Conservation (phyloP, 2,888 invertebrate genomes). For the Drosophila buzzatii region DNA sequence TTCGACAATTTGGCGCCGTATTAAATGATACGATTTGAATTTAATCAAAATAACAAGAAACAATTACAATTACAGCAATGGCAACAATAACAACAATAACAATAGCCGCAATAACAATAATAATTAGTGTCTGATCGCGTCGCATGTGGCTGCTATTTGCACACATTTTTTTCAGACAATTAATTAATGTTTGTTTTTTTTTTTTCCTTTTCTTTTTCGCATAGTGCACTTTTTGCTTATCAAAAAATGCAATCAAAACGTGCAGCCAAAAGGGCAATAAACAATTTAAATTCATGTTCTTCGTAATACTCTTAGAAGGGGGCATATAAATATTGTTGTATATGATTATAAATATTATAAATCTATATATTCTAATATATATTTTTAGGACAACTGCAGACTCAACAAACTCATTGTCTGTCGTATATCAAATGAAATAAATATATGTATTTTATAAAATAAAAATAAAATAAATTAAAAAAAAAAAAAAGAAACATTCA, state of each 20-base stretch:
- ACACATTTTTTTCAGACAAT: not conserved
- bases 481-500: not conserved
- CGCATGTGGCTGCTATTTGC: slow-evolving; percentile 33
- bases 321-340: not conserved
- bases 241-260: slow-evolving; percentile 47
- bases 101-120: slow-evolving; percentile 14
- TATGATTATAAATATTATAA: not conserved
- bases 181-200: not conserved
- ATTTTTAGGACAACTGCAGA: not conserved
- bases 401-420: too few relatives aligned
- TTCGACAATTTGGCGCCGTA: slow-evolving; percentile 69
- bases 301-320: not conserved
- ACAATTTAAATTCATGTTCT: slow-evolving; percentile 17
- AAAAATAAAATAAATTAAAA: not conserved
- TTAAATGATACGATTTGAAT: slow-evolving; percentile 41
- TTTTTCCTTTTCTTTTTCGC: not conserved
- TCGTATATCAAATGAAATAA: not conserved
- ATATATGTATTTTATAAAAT: not conserved
- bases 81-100: slow-evolving; percentile 10
- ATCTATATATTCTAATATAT: not conserved
- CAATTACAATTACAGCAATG: slow-evolving; percentile 8
- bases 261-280: slow-evolving; percentile 33
- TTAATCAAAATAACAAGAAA: slow-evolving; percentile 31
- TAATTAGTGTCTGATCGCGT: slow-evolving; percentile 37
- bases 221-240: slow-evolving; percentile 36